These are phyloP conservation scores for Sminthurinus aureus DNA, from an alignment of 2,888 invertebrate species.

Conservation along the genomic window DNA sequence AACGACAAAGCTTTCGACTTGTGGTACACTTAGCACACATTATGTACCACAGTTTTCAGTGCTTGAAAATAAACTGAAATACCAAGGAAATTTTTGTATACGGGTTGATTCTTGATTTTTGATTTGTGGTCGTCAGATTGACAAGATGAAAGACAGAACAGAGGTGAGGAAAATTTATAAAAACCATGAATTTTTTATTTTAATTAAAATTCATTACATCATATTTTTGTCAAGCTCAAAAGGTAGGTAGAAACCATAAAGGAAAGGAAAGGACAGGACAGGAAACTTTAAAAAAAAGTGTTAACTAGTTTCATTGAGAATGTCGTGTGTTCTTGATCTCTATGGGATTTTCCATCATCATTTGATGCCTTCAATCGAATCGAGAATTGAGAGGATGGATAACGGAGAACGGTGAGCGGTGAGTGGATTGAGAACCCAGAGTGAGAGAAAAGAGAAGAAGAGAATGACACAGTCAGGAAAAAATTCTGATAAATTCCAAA, in stretches of 20 bases:
- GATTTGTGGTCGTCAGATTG: neutral
- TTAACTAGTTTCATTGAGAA: conserved; percentile 37
- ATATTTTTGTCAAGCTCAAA: neutral
- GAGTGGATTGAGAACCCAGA: neutral
- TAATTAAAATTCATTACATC: neutral
- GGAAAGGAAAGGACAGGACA: neutral
- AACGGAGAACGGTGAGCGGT: no score
- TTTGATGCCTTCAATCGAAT: conserved; percentile 32
- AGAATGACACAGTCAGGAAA: conserved; percentile 8
- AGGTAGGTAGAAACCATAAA: no score
- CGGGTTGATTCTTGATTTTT: no score
- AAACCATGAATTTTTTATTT: neutral
- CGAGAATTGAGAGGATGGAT: neutral
- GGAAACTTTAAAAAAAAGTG: conserved; percentile 3
- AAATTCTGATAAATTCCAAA: conserved; percentile 44
- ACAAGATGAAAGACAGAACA: neutral
- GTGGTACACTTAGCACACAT: neutral
- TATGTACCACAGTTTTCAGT: neutral
- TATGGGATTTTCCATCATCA: conserved; percentile 34
- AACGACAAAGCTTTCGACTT: no score
- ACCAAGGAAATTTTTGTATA: no score
- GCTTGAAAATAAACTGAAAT: neutral
- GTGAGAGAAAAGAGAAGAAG: conserved; percentile 3
- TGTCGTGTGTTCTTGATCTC: conserved; percentile 38
- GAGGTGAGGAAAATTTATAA: neutral